Evolutionary conservation across 2,113 vertebrate species (phyloP), one percentile per base, ranked within the genome.

Genomic region (Acrocephalus kingi): DNA sequence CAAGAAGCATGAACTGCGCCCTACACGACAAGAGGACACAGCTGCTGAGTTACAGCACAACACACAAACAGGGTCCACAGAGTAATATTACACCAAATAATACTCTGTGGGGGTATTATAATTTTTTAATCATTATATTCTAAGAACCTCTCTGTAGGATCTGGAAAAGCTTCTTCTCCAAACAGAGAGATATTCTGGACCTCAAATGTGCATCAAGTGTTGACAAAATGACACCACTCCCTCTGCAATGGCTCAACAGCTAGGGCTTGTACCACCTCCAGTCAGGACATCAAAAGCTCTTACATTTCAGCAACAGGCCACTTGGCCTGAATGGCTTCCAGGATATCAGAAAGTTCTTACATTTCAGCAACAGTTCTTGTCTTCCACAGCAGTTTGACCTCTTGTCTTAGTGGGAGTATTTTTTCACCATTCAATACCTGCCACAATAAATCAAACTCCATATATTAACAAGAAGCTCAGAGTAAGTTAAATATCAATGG

Each of bases 401-500:
- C 25, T 35, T 28, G 43, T 80, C 23, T 30, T 33, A 33, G 11
- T 56, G 15, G 6, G 8, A 90, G 4, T 52, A 20, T 84, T 94
- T 54, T 77, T 84, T 91, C 78, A 39, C 18, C 84, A 15, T 75
- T 96, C 72, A 88, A 41, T 85, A 80, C 9, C 55, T 83, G 72
- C 14, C 82, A 63, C 41, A 84, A 54, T 80, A 88, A 90, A 81
- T 93, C 63, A 49, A 84, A 51, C 6, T 59, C 27, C 30, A 7
- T 74, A 45, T 72, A 84, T 48, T 90, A 93, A 61, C 64, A 78
- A 59, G 55, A 69, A 35, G 25, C 24, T 89, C 43, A 56, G 55
- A 84, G 55, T 83, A 77, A 75, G 82, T 77, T 91, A 93, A 91
- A 67, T 75, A 94, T 61, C 79, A 80, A 45, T 64, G 22, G 52